phyloP scores from a whole-genome alignment of 2,888 invertebrate species.

The Disparrhopalites patrizii region DNA sequence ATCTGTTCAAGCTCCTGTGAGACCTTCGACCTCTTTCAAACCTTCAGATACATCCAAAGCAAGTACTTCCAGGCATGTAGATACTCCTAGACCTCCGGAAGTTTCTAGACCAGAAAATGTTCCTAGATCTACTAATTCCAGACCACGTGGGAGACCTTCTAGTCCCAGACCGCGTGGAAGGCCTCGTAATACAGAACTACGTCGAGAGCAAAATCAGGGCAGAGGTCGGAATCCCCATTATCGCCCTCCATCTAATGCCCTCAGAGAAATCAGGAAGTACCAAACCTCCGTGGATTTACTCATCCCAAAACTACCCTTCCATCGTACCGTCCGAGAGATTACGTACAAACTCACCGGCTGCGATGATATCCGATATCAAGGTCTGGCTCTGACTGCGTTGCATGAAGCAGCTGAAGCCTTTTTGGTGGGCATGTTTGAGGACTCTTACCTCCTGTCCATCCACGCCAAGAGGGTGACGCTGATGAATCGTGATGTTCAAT shows the following conservation, averaged over 20 bases:
- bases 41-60: too few species aligned
- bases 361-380: not conserved
- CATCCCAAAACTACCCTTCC: slow-evolving; percentile 11
- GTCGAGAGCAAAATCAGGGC: too few species aligned
- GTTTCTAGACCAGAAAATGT: too few species aligned
- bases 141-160: too few species aligned
- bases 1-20: too few species aligned
- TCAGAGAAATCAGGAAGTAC: slow-evolving; percentile 6
- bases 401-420: slow-evolving; percentile 11
- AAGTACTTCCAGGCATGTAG: too few species aligned
- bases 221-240: not conserved
- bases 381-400: not conserved
- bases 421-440: slow-evolving; percentile 1
- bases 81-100: too few species aligned
- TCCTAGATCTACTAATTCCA: too few species aligned
- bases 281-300: not conserved
- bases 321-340: not conserved
- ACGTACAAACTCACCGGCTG: not conserved
- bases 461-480: not conserved
- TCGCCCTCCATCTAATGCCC: not conserved
- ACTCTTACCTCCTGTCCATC: not conserved
- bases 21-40: too few species aligned
- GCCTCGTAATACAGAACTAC: too few species aligned
- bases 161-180: too few species aligned
- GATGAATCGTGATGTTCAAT: not conserved